These are phyloP conservation scores for Pelecanoides urinatrix DNA, from an alignment of 2,113 vertebrate genomes.

Conservation along the genomic window DNA sequence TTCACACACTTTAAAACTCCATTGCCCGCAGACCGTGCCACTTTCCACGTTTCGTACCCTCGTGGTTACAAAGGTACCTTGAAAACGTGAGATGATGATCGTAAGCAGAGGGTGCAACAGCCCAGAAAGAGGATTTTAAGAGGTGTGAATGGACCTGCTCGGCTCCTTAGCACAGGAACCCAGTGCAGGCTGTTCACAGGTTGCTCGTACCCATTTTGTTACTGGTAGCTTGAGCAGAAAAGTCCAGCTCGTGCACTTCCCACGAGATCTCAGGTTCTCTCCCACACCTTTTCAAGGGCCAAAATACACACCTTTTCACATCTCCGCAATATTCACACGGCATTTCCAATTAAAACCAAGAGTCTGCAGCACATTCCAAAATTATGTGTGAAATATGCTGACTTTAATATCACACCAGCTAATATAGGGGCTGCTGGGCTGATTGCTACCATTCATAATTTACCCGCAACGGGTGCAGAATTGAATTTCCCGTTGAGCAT, in stretches of 20 bases:
- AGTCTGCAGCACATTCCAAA: background rate
- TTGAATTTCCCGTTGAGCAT: background rate
- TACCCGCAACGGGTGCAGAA: background rate
- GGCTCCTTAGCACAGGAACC: background rate
- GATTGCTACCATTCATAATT: background rate
- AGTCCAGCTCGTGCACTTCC: background rate
- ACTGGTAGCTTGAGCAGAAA: background rate
- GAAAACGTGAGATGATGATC: background rate
- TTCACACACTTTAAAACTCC: background rate
- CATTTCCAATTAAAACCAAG: background rate
- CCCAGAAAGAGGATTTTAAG: background rate
- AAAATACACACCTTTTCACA: background rate
- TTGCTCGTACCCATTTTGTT: background rate
- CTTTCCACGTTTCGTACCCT: background rate
- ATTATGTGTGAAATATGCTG: background rate
- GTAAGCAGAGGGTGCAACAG: background rate
- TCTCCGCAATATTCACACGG: background rate
- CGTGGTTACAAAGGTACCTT: fast-evolving
- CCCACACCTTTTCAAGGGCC: background rate
- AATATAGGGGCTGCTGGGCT: background rate
- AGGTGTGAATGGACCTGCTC: background rate
- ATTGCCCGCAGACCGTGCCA: background rate
- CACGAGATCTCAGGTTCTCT: background rate
- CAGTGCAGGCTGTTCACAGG: background rate
- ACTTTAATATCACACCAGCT: background rate